Evolutionary conservation across 2,797 vertebrate genomes (phyloP).

Genomic region (Fringilla coelebs): DNA sequence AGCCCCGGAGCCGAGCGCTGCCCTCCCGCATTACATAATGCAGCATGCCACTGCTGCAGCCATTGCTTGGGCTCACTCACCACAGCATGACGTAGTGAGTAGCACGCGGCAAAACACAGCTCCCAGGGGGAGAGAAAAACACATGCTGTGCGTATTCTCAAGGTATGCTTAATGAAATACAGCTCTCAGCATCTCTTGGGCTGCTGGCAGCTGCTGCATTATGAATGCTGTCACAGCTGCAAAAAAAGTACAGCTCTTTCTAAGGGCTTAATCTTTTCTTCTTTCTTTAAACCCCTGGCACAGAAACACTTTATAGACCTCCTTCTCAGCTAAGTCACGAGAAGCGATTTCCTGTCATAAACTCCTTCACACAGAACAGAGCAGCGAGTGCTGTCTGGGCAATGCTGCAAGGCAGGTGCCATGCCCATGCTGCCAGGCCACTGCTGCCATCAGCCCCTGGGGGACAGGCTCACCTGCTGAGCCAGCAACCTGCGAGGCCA

Average conservation of each 20-base stretch:
- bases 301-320: not conserved
- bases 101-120: not conserved
- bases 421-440: not conserved
- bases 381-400: accelerated
- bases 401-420: not conserved
- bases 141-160: not conserved
- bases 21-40: not conserved
- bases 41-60: slow-evolving; percentile 23
- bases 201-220: slow-evolving; percentile 18
- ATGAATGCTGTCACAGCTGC: not conserved
- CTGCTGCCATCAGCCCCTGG: not conserved
- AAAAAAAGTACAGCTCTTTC: not conserved
- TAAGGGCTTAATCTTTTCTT: not conserved
- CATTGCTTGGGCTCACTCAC: not conserved
- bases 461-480: not conserved
- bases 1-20: not conserved
- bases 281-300: not conserved
- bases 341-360: not conserved
- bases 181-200: slow-evolving; percentile 2
- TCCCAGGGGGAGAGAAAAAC: not conserved
- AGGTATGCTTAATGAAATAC: slow-evolving; percentile 24
- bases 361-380: accelerated
- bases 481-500: not conserved
- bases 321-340: not conserved
- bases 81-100: not conserved